These are phyloP conservation scores for Epinotia nisella DNA, from an alignment of 2,888 invertebrate species.

Conservation along the genomic window DNA sequence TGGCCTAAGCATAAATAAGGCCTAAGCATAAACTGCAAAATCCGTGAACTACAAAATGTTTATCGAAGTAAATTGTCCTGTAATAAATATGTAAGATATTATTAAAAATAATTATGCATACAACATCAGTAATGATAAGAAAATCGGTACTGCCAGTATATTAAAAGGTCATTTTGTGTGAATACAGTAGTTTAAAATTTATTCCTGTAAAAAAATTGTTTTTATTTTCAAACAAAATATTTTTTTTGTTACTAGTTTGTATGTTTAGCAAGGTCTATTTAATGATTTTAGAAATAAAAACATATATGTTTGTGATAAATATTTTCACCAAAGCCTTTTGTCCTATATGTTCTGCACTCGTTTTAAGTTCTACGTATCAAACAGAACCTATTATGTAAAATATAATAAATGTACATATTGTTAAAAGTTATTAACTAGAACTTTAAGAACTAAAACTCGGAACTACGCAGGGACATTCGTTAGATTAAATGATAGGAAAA, in stretches of 20 bases:
- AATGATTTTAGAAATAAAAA: not conserved
- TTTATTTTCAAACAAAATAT: not conserved
- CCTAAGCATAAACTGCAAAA: too few species aligned
- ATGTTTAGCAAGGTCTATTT: not conserved
- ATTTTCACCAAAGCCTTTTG: constrained; percentile 1
- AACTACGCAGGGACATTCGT: constrained; percentile 23
- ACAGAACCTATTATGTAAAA: not conserved
- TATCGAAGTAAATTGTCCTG: not conserved
- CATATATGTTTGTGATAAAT: not conserved
- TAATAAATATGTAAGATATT: not conserved
- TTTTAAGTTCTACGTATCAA: constrained; percentile 1
- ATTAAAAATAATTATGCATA: not conserved
- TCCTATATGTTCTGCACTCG: not conserved
- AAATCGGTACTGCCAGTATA: constrained; percentile 19
- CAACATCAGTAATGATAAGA: not conserved
- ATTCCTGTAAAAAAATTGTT: not conserved
- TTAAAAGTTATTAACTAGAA: constrained; percentile 54
- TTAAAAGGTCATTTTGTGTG: not conserved
- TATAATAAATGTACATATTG: constrained; percentile 67
- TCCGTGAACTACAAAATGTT: not conserved
- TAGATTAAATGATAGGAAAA: not conserved
- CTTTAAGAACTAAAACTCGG: constrained; percentile 50
- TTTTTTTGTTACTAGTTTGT: not conserved
- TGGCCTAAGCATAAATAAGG: not conserved
- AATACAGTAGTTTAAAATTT: not conserved